Evolutionary conservation across 2,888 invertebrate species (phyloP).

Genomic region (Cephus sareptanus): DNA sequence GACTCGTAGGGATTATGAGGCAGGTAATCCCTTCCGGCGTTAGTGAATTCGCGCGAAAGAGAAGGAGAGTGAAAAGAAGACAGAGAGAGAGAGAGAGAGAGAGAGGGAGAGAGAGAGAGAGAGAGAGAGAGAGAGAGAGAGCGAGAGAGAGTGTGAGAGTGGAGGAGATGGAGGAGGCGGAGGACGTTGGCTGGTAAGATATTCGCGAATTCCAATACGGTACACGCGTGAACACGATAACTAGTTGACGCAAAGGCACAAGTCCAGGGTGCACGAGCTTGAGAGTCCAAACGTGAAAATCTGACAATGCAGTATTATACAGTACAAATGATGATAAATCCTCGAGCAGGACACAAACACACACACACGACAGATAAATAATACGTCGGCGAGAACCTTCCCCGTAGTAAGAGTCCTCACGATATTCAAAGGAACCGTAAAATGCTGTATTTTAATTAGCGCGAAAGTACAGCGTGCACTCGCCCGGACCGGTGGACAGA

Average conservation of each 20-base stretch:
- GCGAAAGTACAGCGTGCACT: constrained; percentile 2
- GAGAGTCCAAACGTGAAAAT: neutral
- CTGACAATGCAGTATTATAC: neutral
- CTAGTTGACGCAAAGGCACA: neutral
- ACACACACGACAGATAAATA: neutral
- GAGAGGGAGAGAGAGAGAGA: neutral
- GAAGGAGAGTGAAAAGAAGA: constrained; percentile 4
- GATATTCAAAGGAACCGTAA: neutral
- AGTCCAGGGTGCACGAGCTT: neutral
- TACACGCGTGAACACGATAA: neutral
- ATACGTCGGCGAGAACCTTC: neutral
- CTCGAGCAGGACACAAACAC: neutral
- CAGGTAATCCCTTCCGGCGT: neutral
- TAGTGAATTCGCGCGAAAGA: constrained; percentile 6
- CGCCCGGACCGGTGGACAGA: neutral
- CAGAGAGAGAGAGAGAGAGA: neutral
- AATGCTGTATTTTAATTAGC: constrained; percentile 4
- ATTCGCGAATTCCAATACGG: neutral
- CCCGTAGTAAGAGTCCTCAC: neutral
- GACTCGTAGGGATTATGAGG: neutral
- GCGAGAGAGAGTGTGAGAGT: neutral
- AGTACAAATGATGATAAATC: neutral
- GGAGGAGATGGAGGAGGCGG: neutral
- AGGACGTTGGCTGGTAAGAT: neutral
- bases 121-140: neutral